Percentiles rank a stretch among this genome's conserved stretches.
Conservation (phyloP, 2,113 vertebrate species). For the Dipodomys spectabilis region DNA sequence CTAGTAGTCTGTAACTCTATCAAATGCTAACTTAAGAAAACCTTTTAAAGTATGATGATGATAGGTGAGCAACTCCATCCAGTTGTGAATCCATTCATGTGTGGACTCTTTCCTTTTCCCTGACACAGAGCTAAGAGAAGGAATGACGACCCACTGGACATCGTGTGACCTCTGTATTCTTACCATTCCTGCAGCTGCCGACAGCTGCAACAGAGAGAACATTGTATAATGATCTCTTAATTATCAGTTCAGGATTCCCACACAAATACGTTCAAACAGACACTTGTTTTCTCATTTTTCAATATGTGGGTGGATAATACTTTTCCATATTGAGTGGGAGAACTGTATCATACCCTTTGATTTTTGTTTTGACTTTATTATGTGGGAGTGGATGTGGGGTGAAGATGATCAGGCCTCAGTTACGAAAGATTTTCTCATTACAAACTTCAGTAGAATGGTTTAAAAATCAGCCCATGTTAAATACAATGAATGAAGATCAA, state of each 20-base stretch:
- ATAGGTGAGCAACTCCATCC: background rate
- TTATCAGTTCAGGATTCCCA: background rate
- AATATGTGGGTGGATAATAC: background rate
- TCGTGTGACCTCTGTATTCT: background rate
- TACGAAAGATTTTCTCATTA: background rate
- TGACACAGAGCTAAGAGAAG: background rate
- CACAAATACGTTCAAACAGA: background rate
- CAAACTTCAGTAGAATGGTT: background rate
- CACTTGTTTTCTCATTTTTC: background rate
- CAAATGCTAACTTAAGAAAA: background rate
- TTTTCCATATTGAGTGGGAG: background rate
- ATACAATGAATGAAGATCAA: background rate
- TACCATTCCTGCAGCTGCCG: background rate
- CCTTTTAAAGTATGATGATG: no score
- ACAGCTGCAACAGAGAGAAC: background rate
- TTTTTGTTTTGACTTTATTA: background rate
- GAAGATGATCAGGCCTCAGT: background rate
- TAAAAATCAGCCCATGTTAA: conserved; percentile 16
- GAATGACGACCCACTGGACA: background rate
- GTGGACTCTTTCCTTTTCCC: background rate
- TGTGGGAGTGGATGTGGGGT: background rate
- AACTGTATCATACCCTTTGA: background rate
- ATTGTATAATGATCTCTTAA: conserved; percentile 1
- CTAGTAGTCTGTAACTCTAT: background rate
- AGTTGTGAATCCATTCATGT: background rate